A percentile compares a stretch with the other conserved stretches of the same genome.
Evolutionary conservation across 2,113 vertebrate species (phyloP).

Genomic region (Galemys pyrenaicus): DNA sequence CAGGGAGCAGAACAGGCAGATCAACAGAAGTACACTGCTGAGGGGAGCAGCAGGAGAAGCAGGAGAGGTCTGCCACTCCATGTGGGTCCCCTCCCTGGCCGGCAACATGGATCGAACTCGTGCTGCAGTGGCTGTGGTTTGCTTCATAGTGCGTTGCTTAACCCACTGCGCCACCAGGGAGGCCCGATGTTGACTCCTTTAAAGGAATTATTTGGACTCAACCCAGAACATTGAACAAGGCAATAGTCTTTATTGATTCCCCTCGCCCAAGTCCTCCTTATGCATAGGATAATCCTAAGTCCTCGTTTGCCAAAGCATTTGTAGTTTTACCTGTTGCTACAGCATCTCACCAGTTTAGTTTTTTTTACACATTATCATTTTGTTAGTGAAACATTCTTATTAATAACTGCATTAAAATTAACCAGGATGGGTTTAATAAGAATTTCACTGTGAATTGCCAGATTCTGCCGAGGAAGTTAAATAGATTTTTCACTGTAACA

Average conservation of each 20-base stretch:
- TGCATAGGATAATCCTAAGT: neutral
- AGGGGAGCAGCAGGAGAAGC: too few relatives aligned
- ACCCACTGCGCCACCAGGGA: too few relatives aligned
- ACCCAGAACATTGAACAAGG: neutral
- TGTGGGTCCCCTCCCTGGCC: too few relatives aligned
- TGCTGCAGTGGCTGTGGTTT: too few relatives aligned
- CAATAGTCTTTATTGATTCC: neutral
- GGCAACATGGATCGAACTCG: too few relatives aligned
- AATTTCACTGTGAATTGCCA: constrained; percentile 32
- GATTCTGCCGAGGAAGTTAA: neutral
- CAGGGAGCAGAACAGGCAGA: too few relatives aligned
- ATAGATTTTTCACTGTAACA: constrained; percentile 1
- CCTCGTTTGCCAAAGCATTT: neutral
- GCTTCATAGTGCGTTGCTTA: too few relatives aligned
- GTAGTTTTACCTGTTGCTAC: neutral
- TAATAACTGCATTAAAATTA: constrained; percentile 48
- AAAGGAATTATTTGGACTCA: neutral
- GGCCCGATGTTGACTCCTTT: neutral
- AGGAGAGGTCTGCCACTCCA: too few relatives aligned
- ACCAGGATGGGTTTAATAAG: neutral
- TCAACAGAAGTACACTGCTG: too few relatives aligned
- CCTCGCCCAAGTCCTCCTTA: neutral
- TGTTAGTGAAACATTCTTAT: constrained; percentile 44
- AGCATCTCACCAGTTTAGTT: neutral
- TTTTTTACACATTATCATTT: constrained; percentile 19